Percentiles rank a stretch among this genome's conserved stretches.
phyloP scores from a whole-genome alignment of 2,797 vertebrate species.

The Phylloscopus collybita region DNA sequence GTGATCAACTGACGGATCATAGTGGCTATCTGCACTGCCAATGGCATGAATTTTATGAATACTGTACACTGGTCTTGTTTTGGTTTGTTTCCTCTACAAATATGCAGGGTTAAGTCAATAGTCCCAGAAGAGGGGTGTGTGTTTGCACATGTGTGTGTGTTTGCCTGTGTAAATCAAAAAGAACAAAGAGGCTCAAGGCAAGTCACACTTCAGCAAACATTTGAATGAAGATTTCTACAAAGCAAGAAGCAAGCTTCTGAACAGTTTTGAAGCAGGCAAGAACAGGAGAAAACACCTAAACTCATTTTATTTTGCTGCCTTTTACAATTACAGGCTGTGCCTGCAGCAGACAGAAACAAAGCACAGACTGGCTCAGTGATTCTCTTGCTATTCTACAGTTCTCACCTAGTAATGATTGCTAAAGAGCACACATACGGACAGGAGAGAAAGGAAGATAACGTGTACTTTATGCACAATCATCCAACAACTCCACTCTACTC shows the following conservation, averaged over 20 bases:
- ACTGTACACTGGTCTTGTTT: neutral
- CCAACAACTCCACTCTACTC: neutral
- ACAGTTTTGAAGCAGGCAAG: neutral
- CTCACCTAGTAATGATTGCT: neutral
- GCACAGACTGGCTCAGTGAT: neutral
- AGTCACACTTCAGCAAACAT: neutral
- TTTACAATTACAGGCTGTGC: neutral
- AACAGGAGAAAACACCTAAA: neutral
- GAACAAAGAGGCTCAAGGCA: neutral
- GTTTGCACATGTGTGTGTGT: neutral
- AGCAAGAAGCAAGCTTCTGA: neutral
- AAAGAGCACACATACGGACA: neutral
- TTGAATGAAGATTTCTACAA: neutral
- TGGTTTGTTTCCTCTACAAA: constrained; percentile 12
- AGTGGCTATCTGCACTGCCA: neutral
- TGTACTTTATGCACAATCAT: neutral
- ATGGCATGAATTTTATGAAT: neutral
- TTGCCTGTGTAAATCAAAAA: neutral
- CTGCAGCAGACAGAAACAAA: neutral
- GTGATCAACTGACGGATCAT: accelerated
- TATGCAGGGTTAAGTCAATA: neutral
- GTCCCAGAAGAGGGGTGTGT: neutral
- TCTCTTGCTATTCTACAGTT: neutral
- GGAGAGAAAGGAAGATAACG: neutral
- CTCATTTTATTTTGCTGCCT: neutral